Conservation (phyloP, 1,140 invertebrate genomes). For the Tribolium madens region DNA sequence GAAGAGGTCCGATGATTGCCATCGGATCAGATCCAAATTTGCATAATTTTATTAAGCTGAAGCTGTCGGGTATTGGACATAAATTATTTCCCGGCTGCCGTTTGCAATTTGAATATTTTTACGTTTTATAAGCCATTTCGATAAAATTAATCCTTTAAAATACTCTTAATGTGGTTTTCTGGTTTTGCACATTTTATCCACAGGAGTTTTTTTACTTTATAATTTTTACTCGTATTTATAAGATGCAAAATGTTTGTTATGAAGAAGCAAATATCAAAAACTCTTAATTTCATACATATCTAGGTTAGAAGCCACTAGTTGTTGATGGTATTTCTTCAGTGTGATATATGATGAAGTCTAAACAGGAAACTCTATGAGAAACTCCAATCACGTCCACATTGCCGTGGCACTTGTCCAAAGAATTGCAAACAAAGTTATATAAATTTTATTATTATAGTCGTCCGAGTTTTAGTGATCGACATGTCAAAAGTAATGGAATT, state of each 20-base stretch:
- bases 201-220: too few relatives aligned
- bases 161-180: not conserved
- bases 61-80: not conserved
- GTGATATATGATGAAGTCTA: not conserved
- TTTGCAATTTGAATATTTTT: not conserved
- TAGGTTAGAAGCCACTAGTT: too few relatives aligned
- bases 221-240: too few relatives aligned
- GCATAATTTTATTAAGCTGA: not conserved
- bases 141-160: not conserved
- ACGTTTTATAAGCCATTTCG: not conserved
- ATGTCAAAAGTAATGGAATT: not conserved
- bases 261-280: too few relatives aligned
- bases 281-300: too few relatives aligned
- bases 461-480: not conserved
- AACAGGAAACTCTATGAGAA: not conserved
- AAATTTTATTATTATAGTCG: not conserved
- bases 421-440: not conserved
- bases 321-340: too few relatives aligned
- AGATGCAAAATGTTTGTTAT: too few relatives aligned
- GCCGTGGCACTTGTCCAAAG: not conserved
- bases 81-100: not conserved
- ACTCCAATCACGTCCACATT: not conserved
- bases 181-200: too few relatives aligned
- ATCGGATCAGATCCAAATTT: slow-evolving; percentile 3
- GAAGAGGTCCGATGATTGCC: not conserved